Conservation (phyloP, 2,113 vertebrate species). For the Plecotus auritus region DNA sequence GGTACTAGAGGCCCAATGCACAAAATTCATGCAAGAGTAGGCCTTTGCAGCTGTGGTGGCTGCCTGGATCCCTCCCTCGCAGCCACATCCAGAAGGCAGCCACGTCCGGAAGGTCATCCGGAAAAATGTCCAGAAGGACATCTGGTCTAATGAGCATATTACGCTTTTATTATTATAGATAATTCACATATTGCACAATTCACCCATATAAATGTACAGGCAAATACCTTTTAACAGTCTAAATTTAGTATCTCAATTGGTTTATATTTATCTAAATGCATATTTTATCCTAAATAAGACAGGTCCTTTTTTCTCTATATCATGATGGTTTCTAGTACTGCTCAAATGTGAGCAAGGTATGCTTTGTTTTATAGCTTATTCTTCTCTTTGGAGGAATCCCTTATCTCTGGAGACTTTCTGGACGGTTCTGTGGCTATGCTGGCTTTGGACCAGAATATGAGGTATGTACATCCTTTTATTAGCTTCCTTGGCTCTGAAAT, state of each 20-base stretch:
- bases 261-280: neutral
- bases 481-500: neutral
- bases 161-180: no score
- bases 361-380: constrained; percentile 86
- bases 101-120: no score
- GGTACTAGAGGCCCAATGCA: neutral
- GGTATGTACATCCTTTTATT: constrained; percentile 75
- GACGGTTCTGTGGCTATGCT: constrained; percentile 83
- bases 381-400: constrained; percentile 96
- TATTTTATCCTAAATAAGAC: constrained; percentile 11
- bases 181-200: neutral
- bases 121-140: no score
- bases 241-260: neutral
- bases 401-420: constrained; percentile 92
- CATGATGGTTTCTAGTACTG: neutral
- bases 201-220: neutral
- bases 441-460: constrained; percentile 92
- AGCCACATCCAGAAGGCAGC: no score
- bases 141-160: no score
- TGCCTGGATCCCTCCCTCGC: no score
- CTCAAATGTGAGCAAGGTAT: constrained; percentile 24
- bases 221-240: neutral
- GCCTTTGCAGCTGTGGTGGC: no score
- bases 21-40: no score
- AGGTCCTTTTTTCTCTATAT: neutral